phyloP scores from a whole-genome alignment of 2,888 invertebrate species.

The Acleris holmiana region DNA sequence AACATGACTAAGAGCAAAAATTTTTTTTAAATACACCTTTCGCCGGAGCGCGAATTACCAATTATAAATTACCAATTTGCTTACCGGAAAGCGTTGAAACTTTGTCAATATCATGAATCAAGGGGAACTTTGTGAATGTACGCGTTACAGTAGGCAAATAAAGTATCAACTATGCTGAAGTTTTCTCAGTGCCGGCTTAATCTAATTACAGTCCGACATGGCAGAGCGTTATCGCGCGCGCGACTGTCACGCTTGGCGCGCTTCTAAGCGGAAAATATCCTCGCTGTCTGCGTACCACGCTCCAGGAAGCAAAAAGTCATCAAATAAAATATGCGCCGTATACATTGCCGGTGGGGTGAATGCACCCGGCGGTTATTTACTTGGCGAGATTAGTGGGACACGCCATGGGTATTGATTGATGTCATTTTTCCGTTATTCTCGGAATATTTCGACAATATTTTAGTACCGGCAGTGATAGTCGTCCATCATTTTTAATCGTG shows the following conservation, averaged over 20 bases:
- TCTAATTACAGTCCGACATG: constrained; percentile 65
- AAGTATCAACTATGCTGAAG: constrained; percentile 41
- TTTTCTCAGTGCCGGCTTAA: constrained; percentile 55
- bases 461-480: constrained; percentile 53
- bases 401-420: constrained; percentile 67
- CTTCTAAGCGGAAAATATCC: constrained; percentile 64
- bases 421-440: constrained; percentile 54
- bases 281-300: constrained; percentile 55
- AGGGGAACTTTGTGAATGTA: constrained; percentile 20
- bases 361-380: constrained; percentile 50
- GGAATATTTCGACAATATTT: constrained; percentile 47
- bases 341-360: constrained; percentile 49
- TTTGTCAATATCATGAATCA: constrained; percentile 34
- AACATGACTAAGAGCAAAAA: background rate
- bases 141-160: constrained; percentile 19
- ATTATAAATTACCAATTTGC: constrained; percentile 30
- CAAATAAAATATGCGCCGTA: constrained; percentile 55
- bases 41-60: constrained; percentile 4
- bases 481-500: constrained; percentile 64
- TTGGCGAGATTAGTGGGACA: constrained; percentile 55
- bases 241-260: constrained; percentile 62
- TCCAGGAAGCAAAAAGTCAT: constrained; percentile 58
- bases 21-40: constrained; percentile 6
- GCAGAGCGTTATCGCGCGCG: constrained; percentile 61
- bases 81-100: constrained; percentile 21